Percentiles rank a stretch among this genome's conserved stretches.
phyloP scores from a whole-genome alignment of 2,797 vertebrate species.

The Sebastes dallii region DNA sequence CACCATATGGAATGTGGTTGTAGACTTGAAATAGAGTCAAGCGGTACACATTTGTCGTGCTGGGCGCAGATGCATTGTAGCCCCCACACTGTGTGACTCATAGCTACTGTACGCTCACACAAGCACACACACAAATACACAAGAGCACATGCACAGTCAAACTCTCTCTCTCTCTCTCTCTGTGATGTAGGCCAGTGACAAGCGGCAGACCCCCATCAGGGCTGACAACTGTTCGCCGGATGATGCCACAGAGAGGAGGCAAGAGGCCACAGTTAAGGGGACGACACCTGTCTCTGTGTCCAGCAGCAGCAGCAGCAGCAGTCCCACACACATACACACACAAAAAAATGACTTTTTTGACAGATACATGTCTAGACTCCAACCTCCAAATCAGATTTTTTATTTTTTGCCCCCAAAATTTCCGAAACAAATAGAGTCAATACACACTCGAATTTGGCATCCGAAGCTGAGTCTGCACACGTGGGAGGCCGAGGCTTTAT shows the following conservation, averaged over 20 bases:
- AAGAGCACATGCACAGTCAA: conserved; percentile 42
- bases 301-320: conserved; percentile 18
- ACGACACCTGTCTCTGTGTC: conserved; percentile 46
- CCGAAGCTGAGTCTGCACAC: conserved; percentile 10
- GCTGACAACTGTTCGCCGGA: conserved; percentile 78
- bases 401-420: neutral
- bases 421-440: neutral
- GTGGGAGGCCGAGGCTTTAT: conserved; percentile 50
- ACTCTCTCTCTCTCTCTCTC: conserved; percentile 2
- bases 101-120: conserved; percentile 68
- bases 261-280: conserved; percentile 56
- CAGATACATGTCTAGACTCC: neutral
- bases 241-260: conserved; percentile 62
- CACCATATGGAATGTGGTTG: conserved; percentile 75
- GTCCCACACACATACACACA: neutral
- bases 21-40: conserved; percentile 77
- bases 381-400: neutral
- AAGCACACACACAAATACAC: conserved; percentile 1
- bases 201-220: conserved; percentile 70
- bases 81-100: conserved; percentile 78
- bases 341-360: neutral
- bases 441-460: conserved; percentile 8
- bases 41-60: conserved; percentile 73
- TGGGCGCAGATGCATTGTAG: conserved; percentile 78
- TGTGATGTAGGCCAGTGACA: conserved; percentile 61